phyloP scores from a whole-genome alignment of 2,888 invertebrate species.

The Drosophila prolongata region DNA sequence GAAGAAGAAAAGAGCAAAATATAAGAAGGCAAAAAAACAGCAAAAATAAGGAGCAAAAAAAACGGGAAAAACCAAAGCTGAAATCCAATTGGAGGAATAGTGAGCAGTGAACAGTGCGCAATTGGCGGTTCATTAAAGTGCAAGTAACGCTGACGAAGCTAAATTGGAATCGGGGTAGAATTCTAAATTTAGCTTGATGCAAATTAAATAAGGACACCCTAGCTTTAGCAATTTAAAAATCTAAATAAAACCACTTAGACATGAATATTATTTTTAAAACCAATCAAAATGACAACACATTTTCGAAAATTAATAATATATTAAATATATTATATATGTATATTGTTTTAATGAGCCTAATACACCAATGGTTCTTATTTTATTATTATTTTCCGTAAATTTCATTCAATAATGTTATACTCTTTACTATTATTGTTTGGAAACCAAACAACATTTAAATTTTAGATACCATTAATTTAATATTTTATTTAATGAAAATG shows the following conservation, averaged over 20 bases:
- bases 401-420: too few relatives aligned
- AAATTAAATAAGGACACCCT: conserved; percentile 14
- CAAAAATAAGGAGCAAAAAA: neutral
- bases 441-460: too few relatives aligned
- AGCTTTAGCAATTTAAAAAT: neutral
- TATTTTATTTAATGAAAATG: too few relatives aligned
- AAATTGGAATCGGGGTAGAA: conserved; percentile 19
- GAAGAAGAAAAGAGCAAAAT: conserved; percentile 8
- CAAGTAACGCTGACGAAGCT: conserved; percentile 47
- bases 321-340: too few relatives aligned
- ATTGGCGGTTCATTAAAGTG: conserved; percentile 52
- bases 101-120: conserved; percentile 35
- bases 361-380: too few relatives aligned
- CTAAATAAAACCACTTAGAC: neutral
- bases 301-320: too few relatives aligned
- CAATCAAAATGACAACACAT: too few relatives aligned
- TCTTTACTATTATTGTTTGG: too few relatives aligned
- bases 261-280: too few relatives aligned
- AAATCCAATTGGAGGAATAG: conserved; percentile 22
- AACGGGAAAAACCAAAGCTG: neutral
- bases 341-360: too few relatives aligned
- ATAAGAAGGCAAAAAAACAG: conserved; percentile 7
- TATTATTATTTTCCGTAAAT: too few relatives aligned
- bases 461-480: too few relatives aligned
- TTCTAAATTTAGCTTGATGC: conserved; percentile 13